phyloP scores from a whole-genome alignment of 2,888 invertebrate species.

The Agonum fuliginosum region DNA sequence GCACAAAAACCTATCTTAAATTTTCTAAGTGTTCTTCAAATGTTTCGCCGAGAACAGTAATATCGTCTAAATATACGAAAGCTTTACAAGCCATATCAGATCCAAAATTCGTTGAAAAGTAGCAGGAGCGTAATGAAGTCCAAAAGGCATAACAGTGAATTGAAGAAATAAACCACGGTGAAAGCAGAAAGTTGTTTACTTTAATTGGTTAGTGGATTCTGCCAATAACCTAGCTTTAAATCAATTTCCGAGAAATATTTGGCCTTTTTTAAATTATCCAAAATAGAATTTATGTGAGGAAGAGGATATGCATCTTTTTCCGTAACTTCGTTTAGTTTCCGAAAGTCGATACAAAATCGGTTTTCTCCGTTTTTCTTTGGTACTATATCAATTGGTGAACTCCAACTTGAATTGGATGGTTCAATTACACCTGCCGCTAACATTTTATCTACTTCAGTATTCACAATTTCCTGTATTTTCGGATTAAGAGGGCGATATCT shows the following conservation, averaged over 20 bases:
- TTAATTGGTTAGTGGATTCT: background rate
- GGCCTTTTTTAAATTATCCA: background rate
- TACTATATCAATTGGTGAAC: background rate
- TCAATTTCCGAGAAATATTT: background rate
- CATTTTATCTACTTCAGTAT: background rate
- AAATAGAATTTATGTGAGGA: background rate
- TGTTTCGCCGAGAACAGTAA: constrained; percentile 51
- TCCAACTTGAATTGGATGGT: background rate
- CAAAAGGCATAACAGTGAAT: constrained; percentile 53
- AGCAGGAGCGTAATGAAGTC: constrained; percentile 61
- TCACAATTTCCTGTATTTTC: background rate
- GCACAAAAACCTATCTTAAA: no score
- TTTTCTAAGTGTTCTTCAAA: constrained; percentile 56
- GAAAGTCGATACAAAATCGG: no score
- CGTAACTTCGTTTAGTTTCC: no score
- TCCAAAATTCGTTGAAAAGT: constrained; percentile 61
- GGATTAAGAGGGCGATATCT: background rate
- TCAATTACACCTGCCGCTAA: background rate
- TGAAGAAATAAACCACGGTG: background rate
- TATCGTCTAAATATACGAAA: constrained; percentile 60
- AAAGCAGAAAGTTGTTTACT: background rate
- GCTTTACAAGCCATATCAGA: constrained; percentile 60
- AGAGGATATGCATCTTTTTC: no score
- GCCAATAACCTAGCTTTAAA: background rate
- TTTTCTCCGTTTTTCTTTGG: background rate